Percentiles rank a stretch among this genome's conserved stretches.
Conservation (phyloP, 1,140 invertebrate genomes). For the Ylistrum balloti region DNA sequence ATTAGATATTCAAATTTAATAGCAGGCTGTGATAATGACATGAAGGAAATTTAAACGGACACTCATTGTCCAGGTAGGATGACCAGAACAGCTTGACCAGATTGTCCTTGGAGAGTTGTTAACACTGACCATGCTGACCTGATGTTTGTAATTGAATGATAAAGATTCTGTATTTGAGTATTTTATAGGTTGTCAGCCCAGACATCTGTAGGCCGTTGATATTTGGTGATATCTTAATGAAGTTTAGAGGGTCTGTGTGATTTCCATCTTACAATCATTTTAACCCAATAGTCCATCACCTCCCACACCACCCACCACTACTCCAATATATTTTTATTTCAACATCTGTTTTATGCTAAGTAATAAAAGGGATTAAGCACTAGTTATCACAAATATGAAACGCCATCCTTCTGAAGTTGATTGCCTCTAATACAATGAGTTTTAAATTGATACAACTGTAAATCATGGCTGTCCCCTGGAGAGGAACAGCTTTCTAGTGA, state of each 20-base stretch:
- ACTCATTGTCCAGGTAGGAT: not conserved
- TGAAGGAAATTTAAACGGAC: not conserved
- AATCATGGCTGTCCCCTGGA: not conserved
- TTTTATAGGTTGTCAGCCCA: not conserved
- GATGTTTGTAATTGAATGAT: not conserved
- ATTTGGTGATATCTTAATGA: not conserved
- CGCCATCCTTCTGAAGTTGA: no score
- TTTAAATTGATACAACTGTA: no score
- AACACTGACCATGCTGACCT: not conserved
- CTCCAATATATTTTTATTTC: no score
- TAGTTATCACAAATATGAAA: no score
- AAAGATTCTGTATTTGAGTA: not conserved
- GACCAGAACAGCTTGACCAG: slow-evolving; percentile 22
- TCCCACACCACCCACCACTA: no score
- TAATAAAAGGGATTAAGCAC: no score
- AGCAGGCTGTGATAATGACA: not conserved
- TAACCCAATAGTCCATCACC: no score
- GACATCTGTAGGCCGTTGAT: not conserved
- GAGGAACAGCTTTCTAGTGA: not conserved
- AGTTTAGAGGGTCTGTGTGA: not conserved
- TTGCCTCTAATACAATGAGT: not conserved
- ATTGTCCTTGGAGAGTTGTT: not conserved
- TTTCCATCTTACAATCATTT: no score
- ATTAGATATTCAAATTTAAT: slow-evolving; percentile 37
- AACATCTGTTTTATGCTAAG: no score